phyloP scores from a whole-genome alignment of 2,888 invertebrate species.

The Drosophila imparisetae region DNA sequence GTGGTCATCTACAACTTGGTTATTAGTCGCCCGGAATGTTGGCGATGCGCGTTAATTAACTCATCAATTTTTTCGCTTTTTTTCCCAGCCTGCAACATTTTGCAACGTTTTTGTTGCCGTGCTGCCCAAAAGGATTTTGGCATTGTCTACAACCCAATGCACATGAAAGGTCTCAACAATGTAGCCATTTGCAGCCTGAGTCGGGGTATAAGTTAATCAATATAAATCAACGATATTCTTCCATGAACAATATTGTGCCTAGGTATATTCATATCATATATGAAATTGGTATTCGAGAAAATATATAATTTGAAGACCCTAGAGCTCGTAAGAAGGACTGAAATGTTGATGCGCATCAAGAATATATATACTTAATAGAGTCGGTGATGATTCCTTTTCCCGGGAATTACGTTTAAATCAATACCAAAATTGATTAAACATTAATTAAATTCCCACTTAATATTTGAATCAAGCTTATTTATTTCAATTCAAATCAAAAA shows the following conservation, averaged over 20 bases:
- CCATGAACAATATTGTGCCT: neutral
- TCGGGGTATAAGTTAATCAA: neutral
- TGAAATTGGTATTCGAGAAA: neutral
- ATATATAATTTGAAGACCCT: neutral
- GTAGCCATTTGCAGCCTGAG: neutral
- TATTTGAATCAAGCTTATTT: neutral
- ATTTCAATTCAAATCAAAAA: neutral
- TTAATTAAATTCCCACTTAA: neutral
- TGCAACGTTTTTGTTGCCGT: conserved; percentile 5
- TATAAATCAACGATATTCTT: neutral
- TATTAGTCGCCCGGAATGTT: conserved; percentile 79
- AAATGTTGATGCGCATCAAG: neutral
- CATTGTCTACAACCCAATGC: conserved; percentile 33
- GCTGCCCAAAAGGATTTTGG: conserved; percentile 42
- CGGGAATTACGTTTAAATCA: neutral
- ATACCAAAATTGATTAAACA: neutral
- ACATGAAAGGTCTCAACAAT: neutral
- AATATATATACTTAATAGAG: neutral
- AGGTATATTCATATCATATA: neutral
- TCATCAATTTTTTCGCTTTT: conserved; percentile 73
- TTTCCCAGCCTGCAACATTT: conserved; percentile 16
- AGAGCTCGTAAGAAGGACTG: neutral
- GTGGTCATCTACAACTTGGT: conserved; percentile 77
- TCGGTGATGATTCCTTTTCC: neutral
- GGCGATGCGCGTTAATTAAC: conserved; percentile 80